Evolutionary conservation across 2,113 vertebrate species (phyloP), one percentile per base, ranked within the genome.

Genomic region (Alethe castanea): DNA sequence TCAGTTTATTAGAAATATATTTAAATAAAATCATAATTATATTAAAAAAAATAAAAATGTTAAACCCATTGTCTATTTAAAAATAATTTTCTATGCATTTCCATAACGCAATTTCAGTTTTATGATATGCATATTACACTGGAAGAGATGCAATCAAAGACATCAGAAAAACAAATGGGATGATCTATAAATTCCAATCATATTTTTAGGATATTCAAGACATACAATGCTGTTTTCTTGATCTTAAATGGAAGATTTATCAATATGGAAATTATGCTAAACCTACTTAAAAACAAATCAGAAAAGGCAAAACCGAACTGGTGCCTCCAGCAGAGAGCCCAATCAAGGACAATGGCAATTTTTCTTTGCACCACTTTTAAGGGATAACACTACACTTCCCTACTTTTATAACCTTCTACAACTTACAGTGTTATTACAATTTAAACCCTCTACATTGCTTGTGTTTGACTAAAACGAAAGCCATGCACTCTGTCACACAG

Each of bases 81-180:
- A 96, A 88, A 74, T 12, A 29, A 48, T 64, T 88, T 83, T 59
- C 36, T 42, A 16, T 64, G 28, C 57, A 40, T 66, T 86, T 73
- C 64, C 36, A 31, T 44, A 78, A 48, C 4, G 50, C 31, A 82
- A 74, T 81, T 93, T 70, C 90, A 81, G 74, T 69, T 73, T 77
- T 47, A 31, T 33, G 48, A 87, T 52, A 86, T 52, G n/a, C 23
- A 28, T 8, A 86, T 20, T 19, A 19, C 42, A 60, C 3, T 64
- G 64, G 79, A 83, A 93, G 66, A 70, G 54, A 90, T 72, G 71
- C 26, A 92, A 74, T 80, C 67, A 86, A 90, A 96, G 52, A 57
- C 5, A 19, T 65, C 48, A 65, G 60, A 48, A 92, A 95, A 94
- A 88, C 54, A 84, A 92, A 88, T 12, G 33, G 36, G 52, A 60